phyloP scores from a whole-genome alignment of 2,113 vertebrate species.

The Indri indri region DNA sequence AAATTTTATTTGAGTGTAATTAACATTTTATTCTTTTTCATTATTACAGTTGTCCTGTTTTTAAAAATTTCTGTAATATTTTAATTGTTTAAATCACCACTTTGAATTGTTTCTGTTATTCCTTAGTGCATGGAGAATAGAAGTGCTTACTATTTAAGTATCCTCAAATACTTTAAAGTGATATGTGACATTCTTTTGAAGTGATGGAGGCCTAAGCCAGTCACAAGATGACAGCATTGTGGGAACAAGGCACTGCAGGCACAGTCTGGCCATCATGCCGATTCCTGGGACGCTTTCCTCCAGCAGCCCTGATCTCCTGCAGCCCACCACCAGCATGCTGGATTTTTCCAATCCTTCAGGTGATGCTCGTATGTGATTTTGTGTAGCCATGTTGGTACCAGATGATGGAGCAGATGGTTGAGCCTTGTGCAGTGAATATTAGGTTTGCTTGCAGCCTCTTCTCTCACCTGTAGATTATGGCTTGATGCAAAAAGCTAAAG shows the following conservation, averaged over 20 bases:
- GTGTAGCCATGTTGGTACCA: neutral
- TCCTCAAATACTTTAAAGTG: constrained; percentile 45
- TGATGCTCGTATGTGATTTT: constrained; percentile 75
- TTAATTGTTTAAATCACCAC: neutral
- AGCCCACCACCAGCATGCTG: constrained; percentile 92
- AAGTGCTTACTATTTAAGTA: constrained; percentile 29
- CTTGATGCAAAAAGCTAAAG: neutral
- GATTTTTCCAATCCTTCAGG: constrained; percentile 97
- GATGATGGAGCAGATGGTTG: neutral
- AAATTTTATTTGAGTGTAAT: constrained; percentile 26
- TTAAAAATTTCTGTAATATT: neutral
- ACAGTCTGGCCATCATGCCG: constrained; percentile 97
- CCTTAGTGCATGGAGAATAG: neutral
- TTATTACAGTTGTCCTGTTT: constrained; percentile 7
- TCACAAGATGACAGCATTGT: constrained; percentile 98
- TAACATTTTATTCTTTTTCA: constrained; percentile 28
- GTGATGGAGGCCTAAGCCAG: constrained; percentile 93
- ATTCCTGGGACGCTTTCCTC: constrained; percentile 94
- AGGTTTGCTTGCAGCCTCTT: neutral
- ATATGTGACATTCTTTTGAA: constrained; percentile 78
- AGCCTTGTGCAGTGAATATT: neutral
- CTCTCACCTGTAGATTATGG: neutral
- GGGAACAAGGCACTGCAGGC: constrained; percentile 94
- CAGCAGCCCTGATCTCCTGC: constrained; percentile 96
- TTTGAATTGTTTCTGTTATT: neutral